Conservation (phyloP, 53 echinoderm and acorn worm genomes). For the Luidia sarsii region DNA sequence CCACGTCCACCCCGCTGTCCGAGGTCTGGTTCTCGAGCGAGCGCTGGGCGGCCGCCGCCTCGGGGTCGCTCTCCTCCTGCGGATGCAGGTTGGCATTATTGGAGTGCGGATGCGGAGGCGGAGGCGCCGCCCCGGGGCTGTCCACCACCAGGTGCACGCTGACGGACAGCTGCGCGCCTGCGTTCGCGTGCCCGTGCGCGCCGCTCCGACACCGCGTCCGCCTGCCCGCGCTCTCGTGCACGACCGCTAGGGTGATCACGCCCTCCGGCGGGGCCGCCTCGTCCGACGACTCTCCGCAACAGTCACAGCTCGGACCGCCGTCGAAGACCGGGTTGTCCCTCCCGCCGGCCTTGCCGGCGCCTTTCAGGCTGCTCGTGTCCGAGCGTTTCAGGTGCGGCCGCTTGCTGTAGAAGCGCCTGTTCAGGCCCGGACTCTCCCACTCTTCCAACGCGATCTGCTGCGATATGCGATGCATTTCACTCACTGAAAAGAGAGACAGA, state of each 20-base stretch:
- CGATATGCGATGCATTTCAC: conserved; percentile 82
- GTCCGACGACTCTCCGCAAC: conserved; percentile 16
- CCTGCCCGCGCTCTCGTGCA: conserved; percentile 10
- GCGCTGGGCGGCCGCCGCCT: neutral
- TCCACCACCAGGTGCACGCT: neutral
- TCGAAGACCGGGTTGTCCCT: conserved; percentile 30
- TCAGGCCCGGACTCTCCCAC: conserved; percentile 84
- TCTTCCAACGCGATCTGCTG: conserved; percentile 77
- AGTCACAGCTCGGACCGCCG: no score
- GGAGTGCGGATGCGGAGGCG: no score
- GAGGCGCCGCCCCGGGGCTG: neutral
- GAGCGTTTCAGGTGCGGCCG: conserved; percentile 27
- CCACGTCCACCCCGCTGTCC: conserved; percentile 64
- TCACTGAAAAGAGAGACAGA: conserved; percentile 56
- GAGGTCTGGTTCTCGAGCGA: conserved; percentile 43
- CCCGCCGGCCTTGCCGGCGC: conserved; percentile 9
- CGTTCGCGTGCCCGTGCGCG: conserved; percentile 9
- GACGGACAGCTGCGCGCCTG: neutral
- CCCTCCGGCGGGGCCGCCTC: neutral
- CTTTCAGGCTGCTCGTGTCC: conserved; percentile 23
- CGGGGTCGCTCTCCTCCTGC: conserved; percentile 12
- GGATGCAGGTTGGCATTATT: no score
- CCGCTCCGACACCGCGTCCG: no score
- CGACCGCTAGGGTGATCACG: conserved; percentile 1
- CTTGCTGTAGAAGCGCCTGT: conserved; percentile 65